Conservation (phyloP, 2,888 invertebrate genomes). For the Conistra vaccinii region DNA sequence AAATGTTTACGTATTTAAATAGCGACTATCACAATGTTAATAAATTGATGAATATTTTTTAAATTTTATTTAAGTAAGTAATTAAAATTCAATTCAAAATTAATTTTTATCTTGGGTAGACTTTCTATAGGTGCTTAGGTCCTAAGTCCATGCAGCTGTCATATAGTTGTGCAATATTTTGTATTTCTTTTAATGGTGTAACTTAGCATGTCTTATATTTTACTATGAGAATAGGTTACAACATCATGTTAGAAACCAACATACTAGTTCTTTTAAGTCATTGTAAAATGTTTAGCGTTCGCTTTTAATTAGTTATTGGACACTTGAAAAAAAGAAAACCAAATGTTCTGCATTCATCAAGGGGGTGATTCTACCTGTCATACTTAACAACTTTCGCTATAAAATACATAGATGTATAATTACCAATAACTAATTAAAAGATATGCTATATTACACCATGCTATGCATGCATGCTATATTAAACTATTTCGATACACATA, state of each 20-base stretch:
- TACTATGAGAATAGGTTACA: not conserved
- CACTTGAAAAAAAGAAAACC: not conserved
- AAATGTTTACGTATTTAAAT: conserved; percentile 35
- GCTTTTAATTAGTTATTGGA: not conserved
- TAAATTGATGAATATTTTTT: too few species aligned
- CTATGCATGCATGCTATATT: too few species aligned
- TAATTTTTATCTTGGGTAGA: not conserved
- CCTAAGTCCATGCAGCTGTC: conserved; percentile 9
- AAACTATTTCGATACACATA: too few species aligned
- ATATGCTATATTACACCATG: too few species aligned
- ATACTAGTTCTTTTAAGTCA: not conserved
- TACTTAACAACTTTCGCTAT: too few species aligned
- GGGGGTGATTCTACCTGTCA: too few species aligned
- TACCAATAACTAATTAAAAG: too few species aligned
- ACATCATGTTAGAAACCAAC: not conserved
- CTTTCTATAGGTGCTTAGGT: not conserved
- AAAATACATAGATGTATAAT: too few species aligned
- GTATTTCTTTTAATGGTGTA: not conserved
- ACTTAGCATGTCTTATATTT: not conserved
- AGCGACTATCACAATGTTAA: not conserved
- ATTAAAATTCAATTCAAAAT: not conserved
- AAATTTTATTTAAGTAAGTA: too few species aligned
- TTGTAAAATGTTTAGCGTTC: not conserved
- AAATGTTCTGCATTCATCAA: too few species aligned
- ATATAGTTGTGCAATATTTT: conserved; percentile 46